Base-by-base conservation (phyloP, 1,140 invertebrate species). In the Drosophila equinoxialis region DNA sequence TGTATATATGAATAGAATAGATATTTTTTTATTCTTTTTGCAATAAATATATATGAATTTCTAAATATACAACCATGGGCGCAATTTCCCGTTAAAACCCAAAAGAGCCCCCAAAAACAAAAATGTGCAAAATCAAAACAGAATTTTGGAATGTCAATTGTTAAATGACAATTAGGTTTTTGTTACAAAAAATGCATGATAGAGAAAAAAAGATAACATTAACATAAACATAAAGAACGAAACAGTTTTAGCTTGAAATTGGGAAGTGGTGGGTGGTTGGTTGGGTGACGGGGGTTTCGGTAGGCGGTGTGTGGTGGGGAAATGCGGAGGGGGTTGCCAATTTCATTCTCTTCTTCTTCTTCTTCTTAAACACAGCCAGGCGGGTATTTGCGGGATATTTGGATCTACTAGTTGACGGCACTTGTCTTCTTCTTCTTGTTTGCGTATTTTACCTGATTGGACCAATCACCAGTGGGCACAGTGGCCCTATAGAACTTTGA, bases 401-500 rank as follows among this genome's bases (percentile, higher is more conserved):
- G 59, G 64, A 23, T 60, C 45, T 89, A 89, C 71, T 84, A 85
- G 66, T 62, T 71, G 57, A 90, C 77, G 68, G 77, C 84, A 71
- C 70, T 89, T 65, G 77, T 75, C 84, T 89, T 90, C 84, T 90
- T 87, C 76, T 90, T 92, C 79, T 92, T 37, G 35, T 37, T 92
- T 35, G 64, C 37, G 79, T 90, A 71, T 81, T 91, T 92, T 92
- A 92, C 91, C 91, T 92, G 91, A 90, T 92, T 92, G 0, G 95
- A 96, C 98, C 98, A 99, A 91, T 99, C 98, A 54, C 96, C 96
- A 1, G 96, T 95, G 45, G 96, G 96, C 37, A 96, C 94, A 5
- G 95, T 93, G 1, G 96, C 95, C 37, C 95, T 94, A 93, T 99
- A 99, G 92, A 98, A 97, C 87, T 96, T 96, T 11, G 95, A 96